These are phyloP conservation scores for Masticophis lateralis DNA, from an alignment of 2,797 vertebrate genomes.

Conservation along the genomic window DNA sequence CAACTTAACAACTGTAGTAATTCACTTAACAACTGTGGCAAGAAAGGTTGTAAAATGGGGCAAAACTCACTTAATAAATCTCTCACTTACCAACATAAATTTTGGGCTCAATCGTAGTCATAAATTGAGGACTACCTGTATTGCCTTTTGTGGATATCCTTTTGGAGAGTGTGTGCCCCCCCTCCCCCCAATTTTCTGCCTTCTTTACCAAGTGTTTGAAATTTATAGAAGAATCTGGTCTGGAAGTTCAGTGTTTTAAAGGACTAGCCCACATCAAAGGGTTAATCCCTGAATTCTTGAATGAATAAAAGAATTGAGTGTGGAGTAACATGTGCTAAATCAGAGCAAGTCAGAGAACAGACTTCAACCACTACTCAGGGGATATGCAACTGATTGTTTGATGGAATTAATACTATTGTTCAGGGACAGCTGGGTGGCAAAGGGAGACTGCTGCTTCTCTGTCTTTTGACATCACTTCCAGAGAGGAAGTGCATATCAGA, in stretches of 20 bases:
- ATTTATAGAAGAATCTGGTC: neutral
- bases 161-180: neutral
- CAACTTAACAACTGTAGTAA: neutral
- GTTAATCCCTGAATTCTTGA: conserved; percentile 27
- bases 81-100: neutral
- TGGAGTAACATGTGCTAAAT: conserved; percentile 45
- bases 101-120: neutral
- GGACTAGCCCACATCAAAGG: neutral
- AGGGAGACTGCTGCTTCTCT: conserved; percentile 46
- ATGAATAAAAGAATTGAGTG: neutral
- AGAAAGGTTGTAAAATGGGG: neutral
- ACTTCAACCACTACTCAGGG: conserved; percentile 31
- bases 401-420: conserved; percentile 60
- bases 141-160: neutral
- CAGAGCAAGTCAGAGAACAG: conserved; percentile 42
- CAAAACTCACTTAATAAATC: neutral
- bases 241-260: neutral
- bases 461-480: conserved; percentile 47
- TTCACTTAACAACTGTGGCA: neutral
- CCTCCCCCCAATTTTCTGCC: neutral
- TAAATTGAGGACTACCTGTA: neutral
- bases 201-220: neutral
- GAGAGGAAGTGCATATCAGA: conserved; percentile 48
- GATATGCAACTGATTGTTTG: conserved; percentile 58
- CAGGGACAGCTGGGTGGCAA: conserved; percentile 56